These are phyloP conservation scores for Rhinella marina DNA, from an alignment of 2,797 vertebrate species.

Conservation along the genomic window DNA sequence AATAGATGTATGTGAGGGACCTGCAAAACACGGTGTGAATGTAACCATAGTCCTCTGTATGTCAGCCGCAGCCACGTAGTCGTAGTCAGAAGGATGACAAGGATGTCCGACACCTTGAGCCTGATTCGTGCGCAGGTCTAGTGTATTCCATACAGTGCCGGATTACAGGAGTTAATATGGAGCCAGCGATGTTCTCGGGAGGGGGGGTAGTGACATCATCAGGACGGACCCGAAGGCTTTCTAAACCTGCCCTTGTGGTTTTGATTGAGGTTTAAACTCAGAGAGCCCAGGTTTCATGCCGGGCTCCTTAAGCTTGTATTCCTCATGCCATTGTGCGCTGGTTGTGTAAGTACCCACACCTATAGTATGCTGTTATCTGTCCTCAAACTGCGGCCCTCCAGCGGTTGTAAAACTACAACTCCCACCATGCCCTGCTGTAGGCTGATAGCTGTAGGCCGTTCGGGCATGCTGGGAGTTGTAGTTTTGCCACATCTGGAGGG, in stretches of 20 bases:
- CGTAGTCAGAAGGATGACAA: background rate
- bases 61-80: background rate
- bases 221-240: background rate
- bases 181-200: background rate
- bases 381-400: too few species aligned
- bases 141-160: too few species aligned
- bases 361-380: background rate
- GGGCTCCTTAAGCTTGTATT: slow-evolving; percentile 14
- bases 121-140: too few species aligned
- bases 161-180: background rate
- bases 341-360: slow-evolving; percentile 12
- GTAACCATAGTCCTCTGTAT: too few species aligned
- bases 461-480: too few species aligned
- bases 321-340: slow-evolving; percentile 6
- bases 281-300: slow-evolving; percentile 9
- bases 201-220: background rate
- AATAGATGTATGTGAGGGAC: too few species aligned
- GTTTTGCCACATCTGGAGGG: too few species aligned
- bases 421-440: too few species aligned
- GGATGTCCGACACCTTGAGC: too few species aligned
- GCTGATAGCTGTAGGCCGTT: too few species aligned
- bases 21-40: too few species aligned
- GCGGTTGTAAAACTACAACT: too few species aligned
- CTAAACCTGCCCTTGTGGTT: background rate
- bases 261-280: slow-evolving; percentile 18